Conservation (phyloP, 2,113 vertebrate genomes). For the Egretta garzetta region DNA sequence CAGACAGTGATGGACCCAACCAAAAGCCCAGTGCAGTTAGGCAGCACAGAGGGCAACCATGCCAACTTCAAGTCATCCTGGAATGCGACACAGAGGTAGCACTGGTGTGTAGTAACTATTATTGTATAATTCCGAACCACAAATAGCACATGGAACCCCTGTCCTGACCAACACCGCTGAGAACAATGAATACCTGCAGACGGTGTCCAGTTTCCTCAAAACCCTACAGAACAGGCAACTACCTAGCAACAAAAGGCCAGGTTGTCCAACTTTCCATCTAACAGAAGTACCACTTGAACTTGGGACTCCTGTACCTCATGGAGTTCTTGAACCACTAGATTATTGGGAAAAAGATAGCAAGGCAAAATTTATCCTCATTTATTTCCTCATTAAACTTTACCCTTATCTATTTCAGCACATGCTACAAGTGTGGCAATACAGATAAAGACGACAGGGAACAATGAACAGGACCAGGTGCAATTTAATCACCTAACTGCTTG, state of each 20-base stretch:
- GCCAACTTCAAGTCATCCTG: neutral
- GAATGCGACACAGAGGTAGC: neutral
- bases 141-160: fast-evolving
- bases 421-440: neutral
- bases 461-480: neutral
- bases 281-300: neutral
- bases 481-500: neutral
- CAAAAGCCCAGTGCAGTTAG: neutral
- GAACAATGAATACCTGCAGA: neutral
- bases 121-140: neutral
- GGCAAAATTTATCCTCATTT: neutral
- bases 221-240: neutral
- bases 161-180: neutral
- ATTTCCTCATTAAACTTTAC: neutral
- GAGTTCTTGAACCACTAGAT: neutral
- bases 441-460: neutral
- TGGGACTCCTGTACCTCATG: neutral
- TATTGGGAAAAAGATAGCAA: neutral
- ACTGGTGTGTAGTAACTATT: no score
- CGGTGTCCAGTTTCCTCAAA: neutral
- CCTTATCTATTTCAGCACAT: neutral
- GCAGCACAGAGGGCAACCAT: no score
- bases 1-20: neutral
- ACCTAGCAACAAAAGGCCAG: neutral
- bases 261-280: neutral